Evolutionary conservation across 2,888 invertebrate genomes (phyloP).

Genomic region (Schrankia costaestrigalis): DNA sequence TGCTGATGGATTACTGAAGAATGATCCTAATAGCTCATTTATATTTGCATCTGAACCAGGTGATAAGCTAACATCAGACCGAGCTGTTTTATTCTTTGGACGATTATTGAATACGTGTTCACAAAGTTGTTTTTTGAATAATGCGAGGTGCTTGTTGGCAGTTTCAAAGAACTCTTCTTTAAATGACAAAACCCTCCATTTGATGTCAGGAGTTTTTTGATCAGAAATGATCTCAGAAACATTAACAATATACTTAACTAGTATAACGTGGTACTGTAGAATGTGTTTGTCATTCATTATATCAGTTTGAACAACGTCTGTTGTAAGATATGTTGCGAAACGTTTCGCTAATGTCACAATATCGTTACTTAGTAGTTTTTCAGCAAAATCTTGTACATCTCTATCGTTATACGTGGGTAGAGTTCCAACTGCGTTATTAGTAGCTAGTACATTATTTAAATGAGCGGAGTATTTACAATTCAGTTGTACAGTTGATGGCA

Average conservation of each 20-base stretch:
- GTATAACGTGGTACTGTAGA: slow-evolving; percentile 17
- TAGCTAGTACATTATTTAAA: slow-evolving; percentile 14
- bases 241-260: slow-evolving; percentile 9
- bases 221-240: slow-evolving; percentile 7
- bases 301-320: no score
- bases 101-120: slow-evolving; percentile 8
- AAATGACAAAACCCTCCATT: slow-evolving; percentile 8
- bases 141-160: slow-evolving; percentile 8
- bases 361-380: slow-evolving; percentile 11
- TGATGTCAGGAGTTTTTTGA: slow-evolving; percentile 2
- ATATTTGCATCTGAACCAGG: neutral
- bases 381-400: slow-evolving; percentile 10
- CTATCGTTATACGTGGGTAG: slow-evolving; percentile 6
- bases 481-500: neutral
- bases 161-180: slow-evolving; percentile 13
- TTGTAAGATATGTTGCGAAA: slow-evolving; percentile 10
- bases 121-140: slow-evolving; percentile 13
- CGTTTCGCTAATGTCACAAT: slow-evolving; percentile 8
- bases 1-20: slow-evolving; percentile 4
- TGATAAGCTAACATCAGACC: neutral
- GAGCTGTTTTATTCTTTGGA: slow-evolving; percentile 1
- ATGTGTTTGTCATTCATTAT: slow-evolving; percentile 16
- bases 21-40: neutral
- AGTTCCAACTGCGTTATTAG: slow-evolving; percentile 7
- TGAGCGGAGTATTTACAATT: neutral